phyloP scores from a whole-genome alignment of 2,797 vertebrate species.

The Odontamblyopus rebecca region DNA sequence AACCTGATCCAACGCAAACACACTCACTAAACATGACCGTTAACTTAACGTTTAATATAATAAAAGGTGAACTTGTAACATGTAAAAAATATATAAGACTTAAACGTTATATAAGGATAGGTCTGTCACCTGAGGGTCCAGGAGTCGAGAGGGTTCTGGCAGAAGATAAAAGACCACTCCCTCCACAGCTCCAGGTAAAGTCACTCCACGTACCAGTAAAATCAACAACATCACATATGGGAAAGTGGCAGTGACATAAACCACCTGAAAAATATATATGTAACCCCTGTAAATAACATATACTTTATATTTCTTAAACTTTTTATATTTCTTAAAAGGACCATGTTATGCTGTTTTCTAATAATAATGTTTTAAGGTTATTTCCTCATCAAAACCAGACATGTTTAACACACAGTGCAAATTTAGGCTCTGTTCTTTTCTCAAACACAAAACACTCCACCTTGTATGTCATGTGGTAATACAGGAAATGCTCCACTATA shows the following conservation, averaged over 20 bases:
- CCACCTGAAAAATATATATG: slow-evolving; percentile 57
- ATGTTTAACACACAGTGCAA: too few relatives aligned
- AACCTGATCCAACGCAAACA: slow-evolving; percentile 60
- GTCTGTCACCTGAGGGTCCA: slow-evolving; percentile 70
- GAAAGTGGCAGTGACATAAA: slow-evolving; percentile 79
- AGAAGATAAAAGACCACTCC: slow-evolving; percentile 75
- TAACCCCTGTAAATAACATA: too few relatives aligned
- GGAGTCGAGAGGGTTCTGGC: slow-evolving; percentile 68
- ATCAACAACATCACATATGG: slow-evolving; percentile 76
- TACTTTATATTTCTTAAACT: too few relatives aligned
- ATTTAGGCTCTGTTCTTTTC: too few relatives aligned
- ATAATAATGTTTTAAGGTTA: too few relatives aligned
- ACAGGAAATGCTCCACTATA: too few relatives aligned
- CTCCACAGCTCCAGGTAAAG: slow-evolving; percentile 76
- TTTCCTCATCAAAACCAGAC: too few relatives aligned
- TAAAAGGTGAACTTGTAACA: not conserved
- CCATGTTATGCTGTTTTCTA: too few relatives aligned
- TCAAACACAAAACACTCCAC: too few relatives aligned
- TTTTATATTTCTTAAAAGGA: not conserved
- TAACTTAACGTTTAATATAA: not conserved
- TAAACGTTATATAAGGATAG: not conserved
- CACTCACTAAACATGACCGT: not conserved
- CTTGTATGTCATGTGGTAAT: too few relatives aligned
- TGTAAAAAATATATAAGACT: too few relatives aligned
- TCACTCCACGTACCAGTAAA: slow-evolving; percentile 74